Conservation (phyloP, 1,140 invertebrate species). For the Solenopsis invicta region DNA sequence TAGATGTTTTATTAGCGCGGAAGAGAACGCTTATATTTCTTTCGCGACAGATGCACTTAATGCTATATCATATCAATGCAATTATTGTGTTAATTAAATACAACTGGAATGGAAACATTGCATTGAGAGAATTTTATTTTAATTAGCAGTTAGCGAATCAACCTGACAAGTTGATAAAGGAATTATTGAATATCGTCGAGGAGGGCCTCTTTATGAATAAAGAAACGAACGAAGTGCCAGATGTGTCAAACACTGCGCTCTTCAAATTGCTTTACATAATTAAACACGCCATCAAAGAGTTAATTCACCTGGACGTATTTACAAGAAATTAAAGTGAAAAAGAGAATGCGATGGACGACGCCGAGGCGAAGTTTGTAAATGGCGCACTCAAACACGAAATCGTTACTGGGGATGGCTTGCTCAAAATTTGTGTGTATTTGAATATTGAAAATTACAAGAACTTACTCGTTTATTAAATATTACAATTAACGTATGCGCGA, state of each 20-base stretch:
- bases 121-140: slow-evolving; percentile 15
- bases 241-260: slow-evolving; percentile 82
- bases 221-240: background rate
- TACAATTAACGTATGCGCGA: slow-evolving; percentile 54
- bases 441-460: background rate
- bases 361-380: slow-evolving; percentile 93
- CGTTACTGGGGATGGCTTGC: slow-evolving; percentile 88
- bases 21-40: slow-evolving; percentile 87
- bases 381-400: slow-evolving; percentile 93
- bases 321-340: slow-evolving; percentile 91
- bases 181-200: slow-evolving; percentile 72
- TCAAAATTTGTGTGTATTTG: slow-evolving; percentile 86
- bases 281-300: slow-evolving; percentile 91
- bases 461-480: background rate
- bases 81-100: slow-evolving; percentile 35
- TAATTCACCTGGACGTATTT: slow-evolving; percentile 93
- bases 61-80: slow-evolving; percentile 88
- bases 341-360: slow-evolving; percentile 95
- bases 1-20: slow-evolving; percentile 84
- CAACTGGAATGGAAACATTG: background rate
- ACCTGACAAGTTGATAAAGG: slow-evolving; percentile 80
- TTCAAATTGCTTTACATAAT: slow-evolving; percentile 90
- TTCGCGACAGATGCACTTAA: slow-evolving; percentile 89
- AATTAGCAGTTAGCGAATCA: slow-evolving; percentile 83
- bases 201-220: slow-evolving; percentile 45